Percentiles rank a stretch among this genome's conserved stretches.
Evolutionary conservation across 1,140 invertebrate genomes (phyloP).

Genomic region (Drosophila grimshawi): DNA sequence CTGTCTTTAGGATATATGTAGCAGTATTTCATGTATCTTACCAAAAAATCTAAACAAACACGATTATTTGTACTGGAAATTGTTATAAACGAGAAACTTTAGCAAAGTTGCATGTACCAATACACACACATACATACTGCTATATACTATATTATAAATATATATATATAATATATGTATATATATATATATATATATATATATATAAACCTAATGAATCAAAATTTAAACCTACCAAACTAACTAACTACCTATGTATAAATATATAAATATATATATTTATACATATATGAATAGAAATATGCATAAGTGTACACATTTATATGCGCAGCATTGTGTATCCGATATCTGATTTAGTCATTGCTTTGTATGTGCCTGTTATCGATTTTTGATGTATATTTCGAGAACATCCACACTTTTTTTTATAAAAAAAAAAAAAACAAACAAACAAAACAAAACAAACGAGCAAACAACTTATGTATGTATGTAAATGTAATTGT

Average conservation of each 20-base stretch:
- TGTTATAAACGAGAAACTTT: constrained; percentile 62
- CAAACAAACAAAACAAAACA: constrained; percentile 18
- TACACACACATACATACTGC: constrained; percentile 23
- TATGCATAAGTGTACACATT: constrained; percentile 19
- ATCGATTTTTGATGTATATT: constrained; percentile 75
- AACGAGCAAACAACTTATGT: constrained; percentile 38
- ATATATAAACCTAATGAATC: constrained; percentile 27
- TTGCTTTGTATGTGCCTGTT: constrained; percentile 80
- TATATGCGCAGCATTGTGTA: constrained; percentile 32
- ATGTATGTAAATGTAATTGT: constrained; percentile 57
- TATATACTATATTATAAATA: constrained; percentile 18
- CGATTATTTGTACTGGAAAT: constrained; percentile 57
- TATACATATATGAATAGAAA: constrained; percentile 4
- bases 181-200: not conserved
- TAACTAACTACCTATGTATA: constrained; percentile 28
- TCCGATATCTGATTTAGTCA: constrained; percentile 75
- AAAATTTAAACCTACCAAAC: constrained; percentile 46
- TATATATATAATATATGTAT: constrained; percentile 17
- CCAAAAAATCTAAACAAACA: constrained; percentile 47
- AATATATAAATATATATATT: constrained; percentile 16
- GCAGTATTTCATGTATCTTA: constrained; percentile 74
- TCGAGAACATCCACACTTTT: constrained; percentile 12
- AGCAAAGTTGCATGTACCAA: constrained; percentile 46
- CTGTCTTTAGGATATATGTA: constrained; percentile 78
- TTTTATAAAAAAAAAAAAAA: not conserved